A percentile compares a stretch with the other conserved stretches of the same genome.
Conservation (phyloP, 2,113 vertebrate genomes). For the Synchiropus splendidus region DNA sequence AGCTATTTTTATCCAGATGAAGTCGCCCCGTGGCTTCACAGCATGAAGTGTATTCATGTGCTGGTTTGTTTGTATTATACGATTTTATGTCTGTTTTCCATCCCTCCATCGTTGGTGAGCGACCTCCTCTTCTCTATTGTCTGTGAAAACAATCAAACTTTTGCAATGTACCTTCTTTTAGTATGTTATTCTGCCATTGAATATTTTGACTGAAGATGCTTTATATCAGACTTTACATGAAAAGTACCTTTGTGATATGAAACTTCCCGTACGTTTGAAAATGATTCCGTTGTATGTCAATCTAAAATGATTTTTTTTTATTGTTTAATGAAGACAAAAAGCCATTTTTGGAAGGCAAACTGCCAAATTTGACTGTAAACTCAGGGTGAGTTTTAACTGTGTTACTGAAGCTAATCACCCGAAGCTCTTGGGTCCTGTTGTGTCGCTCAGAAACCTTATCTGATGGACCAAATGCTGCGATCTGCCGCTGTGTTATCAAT, state of each 20-base stretch:
- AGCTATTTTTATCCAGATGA: slow-evolving; percentile 35
- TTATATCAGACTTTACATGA: slow-evolving; percentile 91
- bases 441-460: slow-evolving; percentile 20
- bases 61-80: slow-evolving; percentile 6
- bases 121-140: slow-evolving; percentile 68
- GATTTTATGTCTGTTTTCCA: slow-evolving; percentile 17
- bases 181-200: slow-evolving; percentile 89
- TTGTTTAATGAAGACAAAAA: slow-evolving; percentile 63
- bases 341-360: slow-evolving; percentile 82
- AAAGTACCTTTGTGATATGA: slow-evolving; percentile 83
- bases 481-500: slow-evolving; percentile 41
- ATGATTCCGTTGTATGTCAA: slow-evolving; percentile 77
- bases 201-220: slow-evolving; percentile 87
- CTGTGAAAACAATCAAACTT: slow-evolving; percentile 85
- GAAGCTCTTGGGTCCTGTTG: no score
- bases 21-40: slow-evolving; percentile 33
- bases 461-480: slow-evolving; percentile 53
- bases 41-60: slow-evolving; percentile 29
- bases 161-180: slow-evolving; percentile 67
- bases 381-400: slow-evolving; percentile 64
- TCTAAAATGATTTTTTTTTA: slow-evolving; percentile 80
- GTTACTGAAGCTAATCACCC: slow-evolving; percentile 36
- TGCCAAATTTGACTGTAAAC: slow-evolving; percentile 89
- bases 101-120: slow-evolving; percentile 21
- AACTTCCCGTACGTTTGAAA: slow-evolving; percentile 76